A percentile compares a stretch with the other conserved stretches of the same genome.
Evolutionary conservation across 2,888 invertebrate genomes (phyloP).

Genomic region (Anoplius nigerrimus): DNA sequence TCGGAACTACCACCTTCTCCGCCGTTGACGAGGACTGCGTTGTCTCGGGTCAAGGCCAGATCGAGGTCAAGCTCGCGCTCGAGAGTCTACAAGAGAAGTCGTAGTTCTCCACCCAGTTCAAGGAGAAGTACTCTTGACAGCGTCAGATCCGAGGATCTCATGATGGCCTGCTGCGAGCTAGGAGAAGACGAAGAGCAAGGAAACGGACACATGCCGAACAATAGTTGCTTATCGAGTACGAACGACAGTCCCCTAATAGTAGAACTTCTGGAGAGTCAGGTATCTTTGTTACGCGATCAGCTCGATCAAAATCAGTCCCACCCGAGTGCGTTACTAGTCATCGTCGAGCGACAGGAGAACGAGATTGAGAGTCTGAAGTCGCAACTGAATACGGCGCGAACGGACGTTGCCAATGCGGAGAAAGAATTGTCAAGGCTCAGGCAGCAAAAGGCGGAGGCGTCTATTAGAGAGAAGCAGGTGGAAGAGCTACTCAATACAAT

Average conservation of each 20-base stretch:
- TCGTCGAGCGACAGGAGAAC: constrained; percentile 80
- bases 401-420: constrained; percentile 82
- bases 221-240: constrained; percentile 65
- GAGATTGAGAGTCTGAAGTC: constrained; percentile 84
- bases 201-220: constrained; percentile 56
- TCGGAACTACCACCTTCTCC: constrained; percentile 81
- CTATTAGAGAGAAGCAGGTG: constrained; percentile 84
- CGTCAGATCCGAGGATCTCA: constrained; percentile 79
- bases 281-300: constrained; percentile 63
- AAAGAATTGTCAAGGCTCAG: constrained; percentile 84
- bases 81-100: constrained; percentile 79
- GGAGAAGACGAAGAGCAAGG: constrained; percentile 78
- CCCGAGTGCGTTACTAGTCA: constrained; percentile 71
- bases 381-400: constrained; percentile 80
- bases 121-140: constrained; percentile 81
- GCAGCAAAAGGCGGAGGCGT: constrained; percentile 83
- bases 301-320: constrained; percentile 67
- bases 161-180: constrained; percentile 76
- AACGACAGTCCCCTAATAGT: constrained; percentile 67
- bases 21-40: constrained; percentile 79
- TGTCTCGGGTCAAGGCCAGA: constrained; percentile 81
- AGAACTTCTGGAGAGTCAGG: constrained; percentile 69
- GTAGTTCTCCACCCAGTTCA: constrained; percentile 80
- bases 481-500: constrained; percentile 86
- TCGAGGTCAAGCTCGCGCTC: constrained; percentile 76